These are phyloP conservation scores for Speoplatyrhinus poulsoni DNA, from an alignment of 2,113 vertebrate genomes.

Conservation along the genomic window DNA sequence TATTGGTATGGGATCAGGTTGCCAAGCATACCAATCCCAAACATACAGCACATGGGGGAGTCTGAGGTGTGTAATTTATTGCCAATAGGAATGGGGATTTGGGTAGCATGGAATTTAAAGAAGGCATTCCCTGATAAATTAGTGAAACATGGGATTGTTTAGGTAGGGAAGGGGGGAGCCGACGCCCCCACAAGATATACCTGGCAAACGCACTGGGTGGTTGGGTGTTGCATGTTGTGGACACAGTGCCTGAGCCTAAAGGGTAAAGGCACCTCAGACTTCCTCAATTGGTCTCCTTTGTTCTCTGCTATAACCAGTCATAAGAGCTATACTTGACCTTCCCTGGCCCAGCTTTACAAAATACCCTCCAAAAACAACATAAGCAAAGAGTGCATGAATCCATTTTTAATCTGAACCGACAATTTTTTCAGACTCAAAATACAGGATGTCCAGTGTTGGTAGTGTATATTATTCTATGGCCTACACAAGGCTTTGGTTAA, in stretches of 20 bases:
- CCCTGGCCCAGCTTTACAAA: neutral
- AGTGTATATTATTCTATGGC: constrained; percentile 46
- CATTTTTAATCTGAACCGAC: constrained; percentile 25
- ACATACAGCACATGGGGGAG: constrained; percentile 20
- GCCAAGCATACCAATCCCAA: constrained; percentile 21
- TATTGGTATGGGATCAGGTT: constrained; percentile 23
- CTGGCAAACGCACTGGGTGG: neutral
- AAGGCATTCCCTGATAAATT: constrained; percentile 53
- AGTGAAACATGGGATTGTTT: constrained; percentile 55
- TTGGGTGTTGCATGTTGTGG: too few species aligned
- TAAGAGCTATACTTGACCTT: neutral
- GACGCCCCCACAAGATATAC: constrained; percentile 11
- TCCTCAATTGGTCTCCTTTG: constrained; percentile 14
- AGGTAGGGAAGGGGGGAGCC: constrained; percentile 17
- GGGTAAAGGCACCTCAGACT: constrained; percentile 1
- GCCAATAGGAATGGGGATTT: constrained; percentile 51
- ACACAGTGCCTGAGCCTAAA: too few species aligned
- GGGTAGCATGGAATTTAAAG: constrained; percentile 49
- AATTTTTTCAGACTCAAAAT: constrained; percentile 59
- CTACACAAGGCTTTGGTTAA: constrained; percentile 23
- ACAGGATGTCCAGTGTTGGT: constrained; percentile 49
- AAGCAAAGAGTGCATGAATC: constrained; percentile 12
- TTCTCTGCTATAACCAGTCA: neutral
- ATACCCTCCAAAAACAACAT: constrained; percentile 21
- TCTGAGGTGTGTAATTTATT: constrained; percentile 14